Evolutionary conservation across 2,888 invertebrate genomes (phyloP).

Genomic region (Rhaphigaster nebulosa): DNA sequence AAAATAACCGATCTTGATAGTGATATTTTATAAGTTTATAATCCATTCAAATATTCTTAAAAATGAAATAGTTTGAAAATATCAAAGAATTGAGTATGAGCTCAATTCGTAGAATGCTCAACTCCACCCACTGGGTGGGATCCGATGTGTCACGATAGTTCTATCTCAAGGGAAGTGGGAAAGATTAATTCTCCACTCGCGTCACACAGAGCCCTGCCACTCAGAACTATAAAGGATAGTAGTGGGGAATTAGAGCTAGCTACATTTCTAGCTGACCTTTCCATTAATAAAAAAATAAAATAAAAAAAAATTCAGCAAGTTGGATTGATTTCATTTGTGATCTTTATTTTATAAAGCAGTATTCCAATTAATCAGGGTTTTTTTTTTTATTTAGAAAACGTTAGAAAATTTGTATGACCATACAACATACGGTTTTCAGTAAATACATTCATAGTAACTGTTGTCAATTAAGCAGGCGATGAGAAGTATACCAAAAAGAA

Average conservation of each 20-base stretch:
- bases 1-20: too few species aligned
- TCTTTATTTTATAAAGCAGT: too few species aligned
- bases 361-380: too few species aligned
- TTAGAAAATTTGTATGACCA: too few species aligned
- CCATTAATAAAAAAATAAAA: not conserved
- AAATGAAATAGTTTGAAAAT: not conserved
- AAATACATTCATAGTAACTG: too few species aligned
- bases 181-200: constrained; percentile 17
- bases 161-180: constrained; percentile 11
- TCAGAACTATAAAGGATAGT: not conserved
- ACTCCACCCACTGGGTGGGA: not conserved
- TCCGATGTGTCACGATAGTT: not conserved
- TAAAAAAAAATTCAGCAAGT: not conserved
- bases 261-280: not conserved
- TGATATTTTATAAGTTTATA: too few species aligned
- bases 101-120: not conserved
- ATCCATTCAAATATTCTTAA: not conserved
- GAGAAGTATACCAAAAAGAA: too few species aligned
- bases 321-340: too few species aligned
- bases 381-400: too few species aligned
- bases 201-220: not conserved
- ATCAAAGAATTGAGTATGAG: not conserved
- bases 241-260: not conserved
- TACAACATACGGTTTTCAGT: too few species aligned
- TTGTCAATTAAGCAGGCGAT: too few species aligned